Base-by-base conservation (phyloP, 1,140 invertebrate genomes). In the Bombus soroeensis region DNA sequence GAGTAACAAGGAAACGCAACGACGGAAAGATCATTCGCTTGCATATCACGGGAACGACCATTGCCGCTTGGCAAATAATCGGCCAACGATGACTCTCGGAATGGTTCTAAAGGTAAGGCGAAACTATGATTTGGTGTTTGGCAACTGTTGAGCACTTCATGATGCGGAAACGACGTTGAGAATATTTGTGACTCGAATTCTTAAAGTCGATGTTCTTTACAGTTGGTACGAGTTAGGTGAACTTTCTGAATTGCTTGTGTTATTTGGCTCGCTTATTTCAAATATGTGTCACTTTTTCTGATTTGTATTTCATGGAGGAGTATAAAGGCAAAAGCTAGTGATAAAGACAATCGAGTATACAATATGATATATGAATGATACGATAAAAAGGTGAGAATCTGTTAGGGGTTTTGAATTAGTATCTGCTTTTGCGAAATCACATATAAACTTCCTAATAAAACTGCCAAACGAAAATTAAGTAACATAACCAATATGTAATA, bases 1-100 rank as follows among this genome's bases (percentile, higher is more conserved):
- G 28, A 41, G 41, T 84, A 66, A 62, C 34, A 71, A 83, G 72
- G 37, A 84, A 71, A 43, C 73, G 34, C 18, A 12, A 28, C 62
- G 64, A 15, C 25, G 82, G 68, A 41, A 57, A 75, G 74, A 83
- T 59, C 39, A 47, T 18, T 22, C 34, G 73, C 9, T 13, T 15
- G 13, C 22, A 22, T 37, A n/a, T 28, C 34, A 39, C 13, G 9
- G 22, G 8, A 47, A 81, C 18, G 28, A 78, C 28, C 22, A 43
- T 71, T 71, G 64, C 5, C 47, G 37, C 22, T 43, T 66, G 28
- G 5, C 41, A 41, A n/a, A 71, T 76, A 75, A 75, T 32, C 28
- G 34, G 47, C 43, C n/a, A 5, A 12, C 47, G 47, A 53, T 53
- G 18, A 25, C 5, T 57, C 47, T 53, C 1, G 47, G 18, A 39